Conservation (phyloP, 2,888 invertebrate species). For the Cosmia pyralina region DNA sequence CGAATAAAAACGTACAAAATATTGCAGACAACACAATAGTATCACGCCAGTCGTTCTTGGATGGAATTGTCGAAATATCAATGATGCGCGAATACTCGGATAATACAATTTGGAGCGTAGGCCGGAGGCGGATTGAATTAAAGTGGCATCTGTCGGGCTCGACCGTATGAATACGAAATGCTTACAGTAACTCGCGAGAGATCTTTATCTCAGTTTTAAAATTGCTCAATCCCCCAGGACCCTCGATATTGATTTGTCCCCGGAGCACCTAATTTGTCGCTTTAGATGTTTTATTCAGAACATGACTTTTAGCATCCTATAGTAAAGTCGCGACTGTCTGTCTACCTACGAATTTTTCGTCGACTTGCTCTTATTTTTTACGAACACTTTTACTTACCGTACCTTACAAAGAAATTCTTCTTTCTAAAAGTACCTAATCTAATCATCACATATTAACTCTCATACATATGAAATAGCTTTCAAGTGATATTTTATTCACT, state of each 20-base stretch:
- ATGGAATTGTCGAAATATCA: conserved; percentile 88
- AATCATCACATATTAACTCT: conserved; percentile 60
- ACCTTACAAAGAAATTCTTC: conserved; percentile 42
- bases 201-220: conserved; percentile 90
- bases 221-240: conserved; percentile 87
- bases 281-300: conserved; percentile 85
- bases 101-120: conserved; percentile 89
- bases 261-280: conserved; percentile 83
- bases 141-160: conserved; percentile 89
- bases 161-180: conserved; percentile 89
- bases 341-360: conserved; percentile 41
- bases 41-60: conserved; percentile 75
- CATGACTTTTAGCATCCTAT: conserved; percentile 77
- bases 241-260: conserved; percentile 87
- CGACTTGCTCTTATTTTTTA: conserved; percentile 48
- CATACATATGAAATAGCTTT: conserved; percentile 64
- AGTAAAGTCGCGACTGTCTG: conserved; percentile 58
- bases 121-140: conserved; percentile 89
- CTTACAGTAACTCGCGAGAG: conserved; percentile 84
- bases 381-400: conserved; percentile 44
- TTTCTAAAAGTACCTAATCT: conserved; percentile 43
- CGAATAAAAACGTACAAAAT: conserved; percentile 63
- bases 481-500: conserved; percentile 79
- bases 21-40: conserved; percentile 68
- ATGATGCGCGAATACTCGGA: conserved; percentile 89